Base-by-base conservation (phyloP, 2,888 invertebrate genomes). In the Psylliodes chrysocephalus region DNA sequence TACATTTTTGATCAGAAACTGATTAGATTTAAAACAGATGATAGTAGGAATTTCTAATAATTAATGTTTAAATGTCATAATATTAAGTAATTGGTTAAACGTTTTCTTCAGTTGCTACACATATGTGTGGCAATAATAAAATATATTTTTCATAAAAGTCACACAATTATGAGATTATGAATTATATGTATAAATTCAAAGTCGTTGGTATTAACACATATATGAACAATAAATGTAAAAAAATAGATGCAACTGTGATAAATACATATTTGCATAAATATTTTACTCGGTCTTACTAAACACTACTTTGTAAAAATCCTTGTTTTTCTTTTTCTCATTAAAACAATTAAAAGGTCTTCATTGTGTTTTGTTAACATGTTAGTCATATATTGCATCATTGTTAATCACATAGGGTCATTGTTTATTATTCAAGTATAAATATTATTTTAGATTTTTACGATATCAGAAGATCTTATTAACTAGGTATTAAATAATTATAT, bases 261-360 rank as follows among this genome's bases (percentile, higher is more conserved):
- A 47, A 28, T 47, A 47, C 25, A 10, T 7, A 47, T 47, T 47
- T 47, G 25, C 25, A 47, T 47, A 25, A 19, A 47, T 38, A 8
- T 38, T 18, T 38, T 49, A 17, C 28, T 28, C 14, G 22, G 19
- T 28, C 49, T 35, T 53, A 38, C 53, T 53, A 53, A 49, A 49
- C 17, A 30, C 1, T 30, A 5, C 14, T 53, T 56, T 56, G 46
- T 56, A 30, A 46, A 46, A 46, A 14, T 8, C 17, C 19, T 18
- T 12, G 15, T 40, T 19, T 17, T 55, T 42, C 22, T 25, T 25
- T 56, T 44, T 56, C 46, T 38, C 46, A 56, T 56, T 56, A 46
- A 19, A 56, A 12, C 33, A 56, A 56, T 56, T 56, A 56, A 44
- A 33, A 18, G 17, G 33, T 56, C 46, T 56, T 28, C 33, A 46